phyloP scores from a whole-genome alignment of 2,888 invertebrate species.

The Melieria omissa region DNA sequence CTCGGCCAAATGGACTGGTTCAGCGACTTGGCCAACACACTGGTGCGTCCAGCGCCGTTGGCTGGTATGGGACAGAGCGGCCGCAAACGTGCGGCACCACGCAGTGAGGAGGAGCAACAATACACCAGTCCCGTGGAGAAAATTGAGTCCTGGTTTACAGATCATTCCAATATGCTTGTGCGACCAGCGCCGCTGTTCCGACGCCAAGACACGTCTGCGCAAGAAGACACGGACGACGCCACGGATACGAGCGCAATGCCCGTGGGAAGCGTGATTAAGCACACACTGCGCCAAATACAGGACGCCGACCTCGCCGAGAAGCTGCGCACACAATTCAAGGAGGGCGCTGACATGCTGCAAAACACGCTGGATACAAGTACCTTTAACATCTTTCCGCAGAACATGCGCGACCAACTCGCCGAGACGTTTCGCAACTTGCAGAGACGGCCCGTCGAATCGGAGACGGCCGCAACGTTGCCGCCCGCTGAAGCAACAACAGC shows the following conservation, averaged over 20 bases:
- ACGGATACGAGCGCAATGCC: not conserved
- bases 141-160: constrained; percentile 45
- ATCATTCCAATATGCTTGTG: constrained; percentile 36
- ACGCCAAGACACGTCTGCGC: constrained; percentile 11
- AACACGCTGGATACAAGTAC: constrained; percentile 12
- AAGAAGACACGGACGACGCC: not conserved
- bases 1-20: constrained; percentile 60
- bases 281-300: constrained; percentile 36
- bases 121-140: constrained; percentile 13
- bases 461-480: not conserved
- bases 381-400: constrained; percentile 26
- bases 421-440: constrained; percentile 17
- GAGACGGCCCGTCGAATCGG: not conserved
- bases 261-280: constrained; percentile 25
- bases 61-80: constrained; percentile 32
- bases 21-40: constrained; percentile 54
- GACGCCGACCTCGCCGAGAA: constrained; percentile 21
- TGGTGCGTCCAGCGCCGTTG: constrained; percentile 61
- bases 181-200: constrained; percentile 45
- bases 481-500: not conserved
- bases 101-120: constrained; percentile 5
- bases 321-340: constrained; percentile 31
- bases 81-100: constrained; percentile 9
- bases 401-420: constrained; percentile 25
- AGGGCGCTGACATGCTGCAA: constrained; percentile 32